Evolutionary conservation across 2,797 vertebrate genomes (phyloP), one percentile per base, ranked within the genome.

Genomic region (Sternotherus odoratus): DNA sequence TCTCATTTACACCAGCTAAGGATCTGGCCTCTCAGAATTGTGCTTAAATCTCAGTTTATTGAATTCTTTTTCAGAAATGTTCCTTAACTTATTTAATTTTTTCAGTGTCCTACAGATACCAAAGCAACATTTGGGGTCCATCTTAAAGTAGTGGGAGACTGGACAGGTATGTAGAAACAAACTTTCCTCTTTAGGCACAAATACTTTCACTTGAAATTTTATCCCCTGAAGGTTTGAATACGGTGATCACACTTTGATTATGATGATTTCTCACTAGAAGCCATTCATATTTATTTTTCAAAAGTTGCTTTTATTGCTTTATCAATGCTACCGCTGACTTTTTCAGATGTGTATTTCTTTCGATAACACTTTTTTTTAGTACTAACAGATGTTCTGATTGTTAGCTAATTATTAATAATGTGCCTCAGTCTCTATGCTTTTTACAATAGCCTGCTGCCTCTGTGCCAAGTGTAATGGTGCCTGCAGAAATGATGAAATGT

Each of bases 131-230:
- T 99, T 98, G 99, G 99, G 53, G 98, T 99, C 94, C 99, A 99
- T 97, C 97, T 99, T 93, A 98, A 99, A 97, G 98, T 99, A 83
- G 98, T 99, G 94, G 99, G 99, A 98, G 99, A 99, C 98, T 99
- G 99, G 99, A 99, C 99, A 97, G 98, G 99, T 99, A 98, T 95
- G 99, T 98, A 95, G 89, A 97, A 96, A 89, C 81, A 15, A 43
- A 87, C 79, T 85, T 96, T 63, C 56, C 43, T 3, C 95, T 92
- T 93, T 84, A 89, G 92, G 94, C 81, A 80, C 33, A 77, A 92
- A 95, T 95, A 53, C 46, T 54, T 95, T 90, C 83, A 33, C 83
- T 88, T 74, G 39, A 91, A 77, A 77, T 91, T 28, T 86, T 86
- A 63, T 17, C 36, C 28, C 23, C 87, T 85, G 91, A 72, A 88